Conservation (phyloP, 1,140 invertebrate species). For the Drosophila pectinifera region DNA sequence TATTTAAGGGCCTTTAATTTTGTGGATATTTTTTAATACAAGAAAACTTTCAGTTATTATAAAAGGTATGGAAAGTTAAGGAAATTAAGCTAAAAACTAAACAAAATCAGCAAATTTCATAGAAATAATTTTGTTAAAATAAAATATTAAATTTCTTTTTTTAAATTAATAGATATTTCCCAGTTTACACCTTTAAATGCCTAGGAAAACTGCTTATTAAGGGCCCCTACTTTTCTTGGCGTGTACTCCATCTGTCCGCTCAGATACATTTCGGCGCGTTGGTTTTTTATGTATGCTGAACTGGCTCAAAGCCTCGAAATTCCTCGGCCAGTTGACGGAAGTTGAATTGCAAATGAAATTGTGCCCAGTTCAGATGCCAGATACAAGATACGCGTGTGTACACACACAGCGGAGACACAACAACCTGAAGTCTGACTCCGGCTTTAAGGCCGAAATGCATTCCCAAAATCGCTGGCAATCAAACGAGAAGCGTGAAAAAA, state of each 20-base stretch:
- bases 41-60: too few species aligned
- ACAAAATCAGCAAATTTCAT: conserved; percentile 1
- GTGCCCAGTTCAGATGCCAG: conserved; percentile 55
- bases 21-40: too few species aligned
- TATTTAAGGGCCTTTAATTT: too few species aligned
- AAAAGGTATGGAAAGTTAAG: too few species aligned
- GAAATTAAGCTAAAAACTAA: too few species aligned
- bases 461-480: conserved; percentile 46
- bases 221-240: too few species aligned
- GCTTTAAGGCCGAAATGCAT: conserved; percentile 60
- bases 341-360: conserved; percentile 80
- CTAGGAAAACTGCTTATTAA: too few species aligned
- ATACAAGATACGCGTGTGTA: conserved; percentile 39
- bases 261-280: conserved; percentile 24
- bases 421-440: conserved; percentile 25
- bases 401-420: conserved; percentile 19
- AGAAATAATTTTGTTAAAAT: not conserved
- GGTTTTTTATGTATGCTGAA: conserved; percentile 38
- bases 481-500: conserved; percentile 48
- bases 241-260: conserved; percentile 20
- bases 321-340: conserved; percentile 73
- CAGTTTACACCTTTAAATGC: too few species aligned
- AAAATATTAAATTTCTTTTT: too few species aligned
- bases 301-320: conserved; percentile 65
- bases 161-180: too few species aligned